Evolutionary conservation across 1,140 invertebrate genomes (phyloP), one percentile per base, ranked within the genome.

Genomic region (Drosophila nebulosa): DNA sequence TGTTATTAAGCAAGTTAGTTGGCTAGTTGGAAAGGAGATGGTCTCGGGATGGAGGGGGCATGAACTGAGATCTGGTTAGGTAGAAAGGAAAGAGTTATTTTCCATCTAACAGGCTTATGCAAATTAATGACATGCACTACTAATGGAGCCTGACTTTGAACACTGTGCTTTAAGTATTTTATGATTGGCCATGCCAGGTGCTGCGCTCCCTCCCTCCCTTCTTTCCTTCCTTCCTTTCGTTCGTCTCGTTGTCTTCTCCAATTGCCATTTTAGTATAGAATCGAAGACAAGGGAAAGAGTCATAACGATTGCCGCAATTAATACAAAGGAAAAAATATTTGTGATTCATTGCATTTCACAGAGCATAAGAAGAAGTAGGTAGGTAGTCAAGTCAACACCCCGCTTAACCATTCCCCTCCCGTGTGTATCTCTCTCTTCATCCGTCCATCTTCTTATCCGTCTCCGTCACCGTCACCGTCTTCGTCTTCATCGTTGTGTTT

Each of bases 91-190:
- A 46, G 39, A 46, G 39, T 46, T 46, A 46, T 46, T 55, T 55
- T 27, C 30, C 10, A 70, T 74, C 74, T 81, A 85, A 86, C 80
- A 61, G 72, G 67, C 75, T 76, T 69, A 84, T 79, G 78, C 74
- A 85, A 85, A 86, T 85, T 85, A 85, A 85, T 85, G 81, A 74
- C 66, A 85, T 77, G 73, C 80, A 84, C 81, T 85, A 84, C 77
- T 84, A 84, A 84, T 84, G 80, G 81, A 85, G 71, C 71, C 56
- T 61, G 71, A 74, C 68, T 71, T 67, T 32, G 66, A 62, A 72
- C 39, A 46, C 52, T 64, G 55, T 39, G 39, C 56, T 68, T 30
- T 39, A 58, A 58, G 64, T 66, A 83, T 83, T 16, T 46, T 46
- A 74, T 77, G 76, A 85, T 84, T 85, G 69, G 58, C 36, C 51